These are phyloP conservation scores for Macaria notata DNA, from an alignment of 2,888 invertebrate genomes.

Conservation along the genomic window DNA sequence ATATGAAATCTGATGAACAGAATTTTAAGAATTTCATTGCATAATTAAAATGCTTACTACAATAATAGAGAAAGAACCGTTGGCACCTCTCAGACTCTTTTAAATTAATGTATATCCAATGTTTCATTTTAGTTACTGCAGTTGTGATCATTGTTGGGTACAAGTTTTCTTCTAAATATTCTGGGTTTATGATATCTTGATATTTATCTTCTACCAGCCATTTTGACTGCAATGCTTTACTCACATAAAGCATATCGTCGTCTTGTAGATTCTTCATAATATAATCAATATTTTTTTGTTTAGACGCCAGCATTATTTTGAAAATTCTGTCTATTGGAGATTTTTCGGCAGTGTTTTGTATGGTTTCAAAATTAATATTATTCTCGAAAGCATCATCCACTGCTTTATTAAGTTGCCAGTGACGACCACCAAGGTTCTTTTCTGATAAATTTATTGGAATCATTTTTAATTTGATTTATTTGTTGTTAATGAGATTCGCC, in stretches of 20 bases:
- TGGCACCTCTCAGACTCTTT: constrained; percentile 43
- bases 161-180: constrained; percentile 27
- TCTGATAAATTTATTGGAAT: constrained; percentile 20
- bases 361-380: constrained; percentile 9
- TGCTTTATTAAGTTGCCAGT: constrained; percentile 33
- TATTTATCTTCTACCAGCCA: constrained; percentile 32
- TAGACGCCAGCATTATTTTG: constrained; percentile 35
- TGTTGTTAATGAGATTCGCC: too few relatives aligned
- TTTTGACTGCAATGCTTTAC: constrained; percentile 32
- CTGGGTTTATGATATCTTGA: constrained; percentile 29
- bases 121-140: constrained; percentile 34
- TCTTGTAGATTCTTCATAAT: constrained; percentile 29
- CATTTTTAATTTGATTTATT: too few relatives aligned
- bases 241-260: constrained; percentile 36
- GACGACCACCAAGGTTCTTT: constrained; percentile 40
- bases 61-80: constrained; percentile 55
- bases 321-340: constrained; percentile 33
- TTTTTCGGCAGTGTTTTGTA: constrained; percentile 19
- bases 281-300: constrained; percentile 26
- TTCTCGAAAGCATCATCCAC: constrained; percentile 20
- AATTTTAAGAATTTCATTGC: constrained; percentile 51
- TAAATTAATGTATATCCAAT: constrained; percentile 33
- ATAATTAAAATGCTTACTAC: constrained; percentile 36
- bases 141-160: constrained; percentile 34
- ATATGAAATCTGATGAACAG: constrained; percentile 48